These are phyloP conservation scores for Muscicapa adusta DNA, from an alignment of 2,113 vertebrate species.

Conservation along the genomic window DNA sequence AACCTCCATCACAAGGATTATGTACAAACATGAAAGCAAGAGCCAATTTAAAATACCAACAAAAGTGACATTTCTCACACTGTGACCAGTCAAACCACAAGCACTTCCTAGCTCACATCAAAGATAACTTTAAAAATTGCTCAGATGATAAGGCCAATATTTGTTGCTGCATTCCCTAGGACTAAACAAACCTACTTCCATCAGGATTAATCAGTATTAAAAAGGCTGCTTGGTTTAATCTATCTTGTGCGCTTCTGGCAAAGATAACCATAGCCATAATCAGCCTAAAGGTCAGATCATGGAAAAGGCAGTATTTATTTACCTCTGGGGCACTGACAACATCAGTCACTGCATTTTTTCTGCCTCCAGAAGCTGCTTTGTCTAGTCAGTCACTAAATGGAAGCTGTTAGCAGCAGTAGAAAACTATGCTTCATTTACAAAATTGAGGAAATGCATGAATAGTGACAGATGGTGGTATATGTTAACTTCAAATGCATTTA, in stretches of 20 bases:
- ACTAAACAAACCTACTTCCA: conserved; percentile 35
- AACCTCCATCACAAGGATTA: neutral
- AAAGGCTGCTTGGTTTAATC: conserved; percentile 10
- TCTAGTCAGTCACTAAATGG: neutral
- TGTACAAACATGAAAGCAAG: neutral
- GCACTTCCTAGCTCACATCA: neutral
- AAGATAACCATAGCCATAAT: conserved; percentile 21
- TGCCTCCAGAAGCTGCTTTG: neutral
- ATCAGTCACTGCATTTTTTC: neutral
- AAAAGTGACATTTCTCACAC: neutral
- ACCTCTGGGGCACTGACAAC: conserved; percentile 19
- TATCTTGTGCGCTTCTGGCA: neutral
- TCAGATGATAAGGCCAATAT: neutral
- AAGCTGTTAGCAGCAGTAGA: neutral
- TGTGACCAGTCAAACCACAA: conserved; percentile 14
- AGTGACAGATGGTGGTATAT: neutral
- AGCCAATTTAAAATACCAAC: neutral
- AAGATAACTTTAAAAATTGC: conserved; percentile 1
- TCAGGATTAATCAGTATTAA: conserved; percentile 51
- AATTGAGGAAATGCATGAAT: neutral
- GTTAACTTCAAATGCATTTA: neutral
- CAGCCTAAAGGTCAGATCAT: conserved; percentile 44
- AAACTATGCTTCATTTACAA: neutral
- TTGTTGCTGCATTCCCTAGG: neutral
- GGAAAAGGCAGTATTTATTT: conserved; percentile 19